These are phyloP conservation scores for Pedicia rivosa DNA, from an alignment of 2,888 invertebrate species.

Conservation along the genomic window DNA sequence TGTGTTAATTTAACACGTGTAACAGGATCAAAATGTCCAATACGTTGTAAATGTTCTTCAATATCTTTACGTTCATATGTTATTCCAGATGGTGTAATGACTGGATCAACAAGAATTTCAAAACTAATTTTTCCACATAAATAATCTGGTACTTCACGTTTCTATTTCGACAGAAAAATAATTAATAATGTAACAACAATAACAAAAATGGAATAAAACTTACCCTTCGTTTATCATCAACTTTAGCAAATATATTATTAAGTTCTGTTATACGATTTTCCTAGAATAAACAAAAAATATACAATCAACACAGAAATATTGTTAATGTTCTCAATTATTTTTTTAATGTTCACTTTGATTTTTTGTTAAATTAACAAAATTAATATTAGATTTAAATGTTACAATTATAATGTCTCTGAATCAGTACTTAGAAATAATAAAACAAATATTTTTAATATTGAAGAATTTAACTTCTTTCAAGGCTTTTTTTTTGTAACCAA, in stretches of 20 bases:
- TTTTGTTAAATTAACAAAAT: too few species aligned
- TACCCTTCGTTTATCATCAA: conserved; percentile 84
- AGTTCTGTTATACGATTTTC: conserved; percentile 60
- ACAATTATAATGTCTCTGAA: too few species aligned
- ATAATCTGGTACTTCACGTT: conserved; percentile 96
- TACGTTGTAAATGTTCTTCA: conserved; percentile 92
- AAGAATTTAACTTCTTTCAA: too few species aligned
- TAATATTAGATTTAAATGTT: too few species aligned
- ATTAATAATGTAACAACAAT: too few species aligned
- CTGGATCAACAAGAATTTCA: conserved; percentile 94
- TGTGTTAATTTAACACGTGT: conserved; percentile 89
- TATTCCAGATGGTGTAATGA: conserved; percentile 97
- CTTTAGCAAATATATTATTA: conserved; percentile 80
- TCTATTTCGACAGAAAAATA: too few species aligned
- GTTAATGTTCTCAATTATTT: background rate
- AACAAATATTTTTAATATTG: too few species aligned
- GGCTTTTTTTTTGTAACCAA: too few species aligned
- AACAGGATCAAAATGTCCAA: conserved; percentile 98
- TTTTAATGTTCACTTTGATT: too few species aligned
- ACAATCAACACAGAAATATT: conserved; percentile 2
- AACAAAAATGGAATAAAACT: conserved; percentile 92
- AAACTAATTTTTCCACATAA: conserved; percentile 98
- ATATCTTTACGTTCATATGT: conserved; percentile 98
- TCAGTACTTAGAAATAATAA: too few species aligned
- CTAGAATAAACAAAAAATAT: conserved; percentile 29